Percentiles rank a stretch among this genome's conserved stretches.
These are phyloP conservation scores for Teinopalpus imperialis DNA, from an alignment of 2,888 invertebrate genomes.

Conservation along the genomic window DNA sequence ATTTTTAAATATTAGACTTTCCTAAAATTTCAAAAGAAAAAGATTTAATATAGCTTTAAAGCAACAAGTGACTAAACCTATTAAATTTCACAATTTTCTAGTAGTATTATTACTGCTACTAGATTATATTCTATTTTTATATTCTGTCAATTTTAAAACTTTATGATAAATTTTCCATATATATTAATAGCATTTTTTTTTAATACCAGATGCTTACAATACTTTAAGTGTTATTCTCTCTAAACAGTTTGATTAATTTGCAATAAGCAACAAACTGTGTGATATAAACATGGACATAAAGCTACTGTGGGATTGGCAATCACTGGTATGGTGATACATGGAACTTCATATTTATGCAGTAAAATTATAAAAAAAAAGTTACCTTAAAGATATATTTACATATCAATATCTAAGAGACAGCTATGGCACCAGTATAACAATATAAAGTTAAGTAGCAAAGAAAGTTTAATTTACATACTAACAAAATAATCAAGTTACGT, in stretches of 20 bases:
- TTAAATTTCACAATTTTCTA: constrained; percentile 23
- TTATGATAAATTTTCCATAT: background rate
- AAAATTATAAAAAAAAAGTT: constrained; percentile 18
- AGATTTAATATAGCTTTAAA: constrained; percentile 5
- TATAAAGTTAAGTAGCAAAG: constrained; percentile 25
- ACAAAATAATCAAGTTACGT: background rate
- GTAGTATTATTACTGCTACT: constrained; percentile 14
- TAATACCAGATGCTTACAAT: constrained; percentile 10
- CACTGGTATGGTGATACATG: constrained; percentile 13
- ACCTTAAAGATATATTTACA: constrained; percentile 22
- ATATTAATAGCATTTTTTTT: constrained; percentile 9
- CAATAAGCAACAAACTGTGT: constrained; percentile 20
- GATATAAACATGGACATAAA: constrained; percentile 16
- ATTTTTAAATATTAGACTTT: constrained; percentile 2
- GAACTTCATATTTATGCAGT: constrained; percentile 12
- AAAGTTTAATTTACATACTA: constrained; percentile 8
- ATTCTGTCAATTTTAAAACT: constrained; percentile 14
- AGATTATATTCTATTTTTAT: constrained; percentile 14
- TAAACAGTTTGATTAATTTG: constrained; percentile 12
- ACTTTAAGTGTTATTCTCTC: constrained; percentile 7
- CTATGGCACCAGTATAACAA: constrained; percentile 26
- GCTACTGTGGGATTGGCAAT: constrained; percentile 1
- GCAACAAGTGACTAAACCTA: constrained; percentile 16
- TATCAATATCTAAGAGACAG: constrained; percentile 19
- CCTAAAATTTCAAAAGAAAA: constrained; percentile 4